Percentiles rank a stretch among this genome's conserved stretches.
These are phyloP conservation scores for Pterophyllum scalare DNA, from an alignment of 2,113 vertebrate species.

Conservation along the genomic window DNA sequence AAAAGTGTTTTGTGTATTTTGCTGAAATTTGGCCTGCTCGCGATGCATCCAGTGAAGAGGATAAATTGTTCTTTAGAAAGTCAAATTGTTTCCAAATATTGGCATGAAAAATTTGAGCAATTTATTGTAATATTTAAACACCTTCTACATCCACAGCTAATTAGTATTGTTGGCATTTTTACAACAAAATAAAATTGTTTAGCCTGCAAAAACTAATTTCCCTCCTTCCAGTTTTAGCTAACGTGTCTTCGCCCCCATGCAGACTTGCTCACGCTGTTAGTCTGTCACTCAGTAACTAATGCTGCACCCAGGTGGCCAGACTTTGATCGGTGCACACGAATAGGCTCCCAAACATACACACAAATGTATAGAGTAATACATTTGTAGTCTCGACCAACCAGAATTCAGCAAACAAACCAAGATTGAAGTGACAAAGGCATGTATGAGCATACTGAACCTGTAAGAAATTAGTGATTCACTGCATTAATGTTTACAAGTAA, in stretches of 20 bases:
- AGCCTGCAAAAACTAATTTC: constrained; percentile 13
- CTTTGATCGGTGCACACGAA: constrained; percentile 69
- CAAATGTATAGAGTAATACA: constrained; percentile 30
- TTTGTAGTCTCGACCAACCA: constrained; percentile 44
- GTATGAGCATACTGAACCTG: constrained; percentile 1
- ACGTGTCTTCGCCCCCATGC: not conserved
- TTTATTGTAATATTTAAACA: not conserved
- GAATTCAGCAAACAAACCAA: constrained; percentile 32
- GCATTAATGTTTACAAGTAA: constrained; percentile 38
- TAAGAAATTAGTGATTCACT: constrained; percentile 27
- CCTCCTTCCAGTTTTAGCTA: not conserved
- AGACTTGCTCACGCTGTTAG: not conserved
- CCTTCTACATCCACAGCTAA: not conserved
- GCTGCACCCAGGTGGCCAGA: constrained; percentile 49
- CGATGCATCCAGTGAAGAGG: not conserved
- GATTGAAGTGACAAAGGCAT: constrained; percentile 13
- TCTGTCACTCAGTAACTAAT: constrained; percentile 69
- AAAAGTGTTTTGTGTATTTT: not conserved
- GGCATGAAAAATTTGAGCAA: not conserved
- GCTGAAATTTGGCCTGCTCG: not conserved
- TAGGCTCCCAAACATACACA: constrained; percentile 7
- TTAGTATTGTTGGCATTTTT: not conserved
- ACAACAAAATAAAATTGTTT: constrained; percentile 26
- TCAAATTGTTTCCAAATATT: not conserved
- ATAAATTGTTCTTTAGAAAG: not conserved